These are phyloP conservation scores for Sepiola atlantica DNA, from an alignment of 2,888 invertebrate species.

Conservation along the genomic window DNA sequence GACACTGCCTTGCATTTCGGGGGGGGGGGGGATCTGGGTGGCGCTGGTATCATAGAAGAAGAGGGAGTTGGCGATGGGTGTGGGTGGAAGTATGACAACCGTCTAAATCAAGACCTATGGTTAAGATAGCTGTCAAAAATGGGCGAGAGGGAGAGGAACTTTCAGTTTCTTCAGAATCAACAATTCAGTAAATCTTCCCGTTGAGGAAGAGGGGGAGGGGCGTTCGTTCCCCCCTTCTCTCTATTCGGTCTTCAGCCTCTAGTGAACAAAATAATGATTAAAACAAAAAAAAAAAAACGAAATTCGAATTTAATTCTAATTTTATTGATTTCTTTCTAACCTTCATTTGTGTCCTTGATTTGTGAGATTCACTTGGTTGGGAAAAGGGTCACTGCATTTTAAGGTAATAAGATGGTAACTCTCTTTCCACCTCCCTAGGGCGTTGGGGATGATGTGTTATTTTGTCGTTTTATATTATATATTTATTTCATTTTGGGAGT, in stretches of 20 bases:
- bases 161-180: background rate
- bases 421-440: background rate
- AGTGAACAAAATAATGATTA: background rate
- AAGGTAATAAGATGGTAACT: no score
- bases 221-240: background rate
- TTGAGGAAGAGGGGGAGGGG: no score
- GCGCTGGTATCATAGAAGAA: no score
- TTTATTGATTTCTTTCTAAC: background rate
- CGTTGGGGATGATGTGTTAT: background rate
- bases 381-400: background rate
- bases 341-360: background rate
- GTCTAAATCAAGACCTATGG: background rate
- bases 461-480: background rate
- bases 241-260: background rate
- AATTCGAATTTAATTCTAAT: background rate
- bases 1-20: background rate
- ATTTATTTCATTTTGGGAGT: no score
- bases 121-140: background rate
- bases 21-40: no score
- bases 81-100: background rate
- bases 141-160: background rate
- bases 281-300: background rate
- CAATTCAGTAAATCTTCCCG: background rate
- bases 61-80: background rate
- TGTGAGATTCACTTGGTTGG: background rate